A percentile compares a stretch with the other conserved stretches of the same genome.
phyloP scores from a whole-genome alignment of 2,797 vertebrate genomes.

The Malacoctenus gilli region DNA sequence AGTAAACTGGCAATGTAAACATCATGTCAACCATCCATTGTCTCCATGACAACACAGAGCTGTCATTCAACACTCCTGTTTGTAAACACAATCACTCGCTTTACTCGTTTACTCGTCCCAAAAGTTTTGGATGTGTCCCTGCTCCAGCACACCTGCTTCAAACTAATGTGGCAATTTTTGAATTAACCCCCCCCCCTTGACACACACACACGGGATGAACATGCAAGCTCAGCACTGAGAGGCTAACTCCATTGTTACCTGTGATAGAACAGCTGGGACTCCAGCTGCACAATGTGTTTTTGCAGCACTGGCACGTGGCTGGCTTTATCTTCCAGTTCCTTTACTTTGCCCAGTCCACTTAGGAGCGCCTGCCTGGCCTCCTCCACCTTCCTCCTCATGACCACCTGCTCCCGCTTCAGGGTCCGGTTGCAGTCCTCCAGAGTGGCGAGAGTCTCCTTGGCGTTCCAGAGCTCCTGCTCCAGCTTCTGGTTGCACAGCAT shows the following conservation, averaged over 20 bases:
- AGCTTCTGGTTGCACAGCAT: constrained; percentile 82
- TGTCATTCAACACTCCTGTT: no score
- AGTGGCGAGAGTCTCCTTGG: constrained; percentile 76
- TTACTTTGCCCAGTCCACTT: constrained; percentile 88
- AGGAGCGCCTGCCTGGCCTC: constrained; percentile 86
- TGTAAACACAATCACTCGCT: no score
- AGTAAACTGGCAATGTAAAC: no score
- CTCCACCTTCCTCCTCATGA: constrained; percentile 88
- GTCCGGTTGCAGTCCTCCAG: constrained; percentile 85
- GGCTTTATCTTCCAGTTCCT: constrained; percentile 88
- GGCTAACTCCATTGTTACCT: constrained; percentile 84
- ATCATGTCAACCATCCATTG: no score
- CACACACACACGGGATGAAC: no score
- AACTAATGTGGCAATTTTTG: no score
- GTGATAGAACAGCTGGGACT: constrained; percentile 85
- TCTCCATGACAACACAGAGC: no score
- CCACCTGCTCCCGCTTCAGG: constrained; percentile 85
- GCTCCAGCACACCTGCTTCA: no score
- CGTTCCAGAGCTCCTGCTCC: constrained; percentile 85
- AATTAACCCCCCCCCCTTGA: no score
- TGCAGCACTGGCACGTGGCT: constrained; percentile 83
- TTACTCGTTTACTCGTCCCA: no score
- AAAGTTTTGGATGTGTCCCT: no score
- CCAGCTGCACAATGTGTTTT: constrained; percentile 82
- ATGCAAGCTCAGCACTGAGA: no score